Evolutionary conservation across 2,797 vertebrate genomes (phyloP).

Genomic region (Dipus sagitta): DNA sequence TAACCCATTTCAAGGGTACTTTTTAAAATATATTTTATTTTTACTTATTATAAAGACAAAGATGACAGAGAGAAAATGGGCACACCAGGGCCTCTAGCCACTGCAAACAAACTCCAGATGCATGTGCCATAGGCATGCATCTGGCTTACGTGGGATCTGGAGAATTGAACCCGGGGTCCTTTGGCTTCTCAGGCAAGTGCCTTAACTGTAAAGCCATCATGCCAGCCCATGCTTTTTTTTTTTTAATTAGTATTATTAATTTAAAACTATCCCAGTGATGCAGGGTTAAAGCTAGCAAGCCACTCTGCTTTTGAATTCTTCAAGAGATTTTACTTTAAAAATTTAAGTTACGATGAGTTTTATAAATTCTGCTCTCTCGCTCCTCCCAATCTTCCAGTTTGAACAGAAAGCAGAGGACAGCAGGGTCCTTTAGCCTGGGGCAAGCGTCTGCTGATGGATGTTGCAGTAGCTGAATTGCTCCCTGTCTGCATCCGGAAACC

Average conservation of each 20-base stretch:
- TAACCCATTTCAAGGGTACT: not conserved
- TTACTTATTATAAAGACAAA: too few relatives aligned
- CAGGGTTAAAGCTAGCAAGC: not conserved
- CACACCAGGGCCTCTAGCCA: too few relatives aligned
- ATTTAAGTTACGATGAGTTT: conserved; percentile 32
- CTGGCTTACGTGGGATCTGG: too few relatives aligned
- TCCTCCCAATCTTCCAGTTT: not conserved
- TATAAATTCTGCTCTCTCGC: not conserved
- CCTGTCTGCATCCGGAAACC: conserved; percentile 80
- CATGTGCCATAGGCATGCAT: too few relatives aligned
- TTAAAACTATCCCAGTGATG: not conserved
- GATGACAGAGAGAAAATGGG: too few relatives aligned
- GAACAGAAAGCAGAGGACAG: conserved; percentile 78
- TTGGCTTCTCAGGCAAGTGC: too few relatives aligned
- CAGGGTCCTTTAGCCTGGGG: conserved; percentile 81
- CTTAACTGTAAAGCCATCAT: too few relatives aligned
- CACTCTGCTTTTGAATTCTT: conserved; percentile 28
- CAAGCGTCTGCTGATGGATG: conserved; percentile 83
- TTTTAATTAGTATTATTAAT: not conserved
- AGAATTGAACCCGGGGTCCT: too few relatives aligned
- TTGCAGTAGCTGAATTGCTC: conserved; percentile 84
- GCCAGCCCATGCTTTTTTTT: too few relatives aligned
- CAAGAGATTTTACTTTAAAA: conserved; percentile 11
- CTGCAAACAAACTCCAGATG: too few relatives aligned
- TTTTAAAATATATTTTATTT: too few relatives aligned